phyloP scores from a whole-genome alignment of 2,888 invertebrate genomes.

The Agonum fuliginosum region DNA sequence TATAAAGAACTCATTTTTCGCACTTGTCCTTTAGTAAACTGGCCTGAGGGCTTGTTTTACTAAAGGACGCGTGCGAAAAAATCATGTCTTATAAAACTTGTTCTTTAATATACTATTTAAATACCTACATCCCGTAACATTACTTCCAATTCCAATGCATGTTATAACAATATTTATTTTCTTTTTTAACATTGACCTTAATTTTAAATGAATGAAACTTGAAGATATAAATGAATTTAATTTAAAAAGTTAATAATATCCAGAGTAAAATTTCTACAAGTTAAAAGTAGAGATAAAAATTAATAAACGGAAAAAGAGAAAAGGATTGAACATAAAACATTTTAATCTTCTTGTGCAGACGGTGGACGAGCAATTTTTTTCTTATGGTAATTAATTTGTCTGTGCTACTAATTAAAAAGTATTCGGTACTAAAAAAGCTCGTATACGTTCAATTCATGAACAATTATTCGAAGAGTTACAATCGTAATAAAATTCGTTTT shows the following conservation, averaged over 20 bases:
- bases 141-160: too few relatives aligned
- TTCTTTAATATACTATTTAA: too few relatives aligned
- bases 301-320: slow-evolving; percentile 31
- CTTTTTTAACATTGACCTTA: too few relatives aligned
- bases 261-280: slow-evolving; percentile 15
- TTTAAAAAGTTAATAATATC: slow-evolving; percentile 18
- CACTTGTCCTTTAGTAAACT: too few relatives aligned
- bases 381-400: slow-evolving; percentile 56
- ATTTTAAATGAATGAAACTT: background rate
- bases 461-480: slow-evolving; percentile 58
- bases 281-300: slow-evolving; percentile 34
- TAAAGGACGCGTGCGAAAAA: too few relatives aligned
- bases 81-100: too few relatives aligned
- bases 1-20: too few relatives aligned
- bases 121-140: too few relatives aligned
- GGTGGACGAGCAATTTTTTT: slow-evolving; percentile 37
- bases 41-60: too few relatives aligned
- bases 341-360: slow-evolving; percentile 51
- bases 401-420: slow-evolving; percentile 56
- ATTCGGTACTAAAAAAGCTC: slow-evolving; percentile 55
- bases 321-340: slow-evolving; percentile 38
- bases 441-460: slow-evolving; percentile 59
- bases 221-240: slow-evolving; percentile 6
- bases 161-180: too few relatives aligned
- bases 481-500: slow-evolving; percentile 58